phyloP scores from a whole-genome alignment of 1,140 invertebrate species.

The Dreissena rostriformis region DNA sequence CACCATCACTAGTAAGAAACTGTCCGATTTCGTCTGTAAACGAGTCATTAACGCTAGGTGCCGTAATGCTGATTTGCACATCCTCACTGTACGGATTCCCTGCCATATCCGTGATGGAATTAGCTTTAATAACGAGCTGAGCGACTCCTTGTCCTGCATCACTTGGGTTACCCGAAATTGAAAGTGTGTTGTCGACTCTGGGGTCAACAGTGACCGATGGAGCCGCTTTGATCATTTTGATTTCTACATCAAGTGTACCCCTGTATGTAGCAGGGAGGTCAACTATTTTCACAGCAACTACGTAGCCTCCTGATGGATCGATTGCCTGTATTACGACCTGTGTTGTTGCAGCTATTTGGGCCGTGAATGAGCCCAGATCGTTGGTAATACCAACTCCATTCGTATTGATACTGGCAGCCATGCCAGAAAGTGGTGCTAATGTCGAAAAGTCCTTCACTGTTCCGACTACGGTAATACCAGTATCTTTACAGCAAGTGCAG shows the following conservation, averaged over 20 bases:
- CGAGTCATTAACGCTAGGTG: conserved; percentile 1
- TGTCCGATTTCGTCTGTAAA: neutral
- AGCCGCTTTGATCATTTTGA: conserved; percentile 15
- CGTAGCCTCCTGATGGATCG: neutral
- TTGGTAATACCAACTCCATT: neutral
- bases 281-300: conserved; percentile 28
- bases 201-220: conserved; percentile 8
- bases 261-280: conserved; percentile 23
- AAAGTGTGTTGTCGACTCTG: neutral
- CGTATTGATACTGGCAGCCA: neutral
- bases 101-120: conserved; percentile 5
- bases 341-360: neutral
- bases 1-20: conserved; percentile 12
- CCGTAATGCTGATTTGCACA: neutral
- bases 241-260: conserved; percentile 7
- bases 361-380: neutral
- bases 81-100: neutral
- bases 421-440: neutral
- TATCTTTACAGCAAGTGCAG: conserved; percentile 34
- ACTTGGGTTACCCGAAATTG: neutral
- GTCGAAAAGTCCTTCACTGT: conserved; percentile 8
- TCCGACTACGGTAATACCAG: conserved; percentile 3
- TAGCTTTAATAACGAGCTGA: conserved; percentile 13
- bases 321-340: neutral
- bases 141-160: neutral